phyloP scores from a whole-genome alignment of 2,113 vertebrate species.

The Fukomys damarensis region DNA sequence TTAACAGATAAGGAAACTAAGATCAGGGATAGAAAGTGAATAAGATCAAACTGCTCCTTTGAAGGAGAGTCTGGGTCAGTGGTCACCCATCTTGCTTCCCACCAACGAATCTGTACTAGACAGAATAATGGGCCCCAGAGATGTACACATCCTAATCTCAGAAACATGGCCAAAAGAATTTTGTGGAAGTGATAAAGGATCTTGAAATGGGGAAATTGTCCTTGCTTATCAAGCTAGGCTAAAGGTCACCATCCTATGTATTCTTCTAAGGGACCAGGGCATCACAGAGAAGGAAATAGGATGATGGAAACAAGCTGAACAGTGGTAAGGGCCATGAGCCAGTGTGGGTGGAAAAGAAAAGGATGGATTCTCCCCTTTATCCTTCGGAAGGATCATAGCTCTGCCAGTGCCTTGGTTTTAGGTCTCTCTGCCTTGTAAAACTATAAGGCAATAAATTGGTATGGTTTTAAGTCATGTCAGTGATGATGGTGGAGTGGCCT shows the following conservation, averaged over 20 bases:
- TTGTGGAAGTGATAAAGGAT: neutral
- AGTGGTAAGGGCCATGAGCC: neutral
- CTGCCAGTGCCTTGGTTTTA: neutral
- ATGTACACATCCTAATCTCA: neutral
- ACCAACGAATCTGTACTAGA: neutral
- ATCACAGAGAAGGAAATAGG: neutral
- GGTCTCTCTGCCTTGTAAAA: neutral
- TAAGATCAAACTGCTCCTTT: neutral
- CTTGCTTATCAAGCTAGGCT: neutral
- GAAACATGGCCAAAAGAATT: neutral
- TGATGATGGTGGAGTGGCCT: neutral
- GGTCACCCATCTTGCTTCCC: neutral
- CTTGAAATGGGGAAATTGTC: neutral
- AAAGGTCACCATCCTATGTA: too few relatives aligned
- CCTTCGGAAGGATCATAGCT: neutral
- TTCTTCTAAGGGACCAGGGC: neutral
- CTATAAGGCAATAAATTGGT: neutral
- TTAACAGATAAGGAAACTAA: constrained; percentile 15
- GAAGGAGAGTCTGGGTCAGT: neutral
- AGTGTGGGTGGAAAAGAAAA: neutral
- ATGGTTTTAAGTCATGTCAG: neutral
- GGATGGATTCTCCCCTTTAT: neutral
- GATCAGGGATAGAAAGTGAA: neutral
- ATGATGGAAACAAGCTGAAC: neutral
- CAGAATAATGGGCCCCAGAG: neutral